A percentile compares a stretch with the other conserved stretches of the same genome.
Conservation (phyloP, 2,113 vertebrate genomes). For the Apteryx owenii region DNA sequence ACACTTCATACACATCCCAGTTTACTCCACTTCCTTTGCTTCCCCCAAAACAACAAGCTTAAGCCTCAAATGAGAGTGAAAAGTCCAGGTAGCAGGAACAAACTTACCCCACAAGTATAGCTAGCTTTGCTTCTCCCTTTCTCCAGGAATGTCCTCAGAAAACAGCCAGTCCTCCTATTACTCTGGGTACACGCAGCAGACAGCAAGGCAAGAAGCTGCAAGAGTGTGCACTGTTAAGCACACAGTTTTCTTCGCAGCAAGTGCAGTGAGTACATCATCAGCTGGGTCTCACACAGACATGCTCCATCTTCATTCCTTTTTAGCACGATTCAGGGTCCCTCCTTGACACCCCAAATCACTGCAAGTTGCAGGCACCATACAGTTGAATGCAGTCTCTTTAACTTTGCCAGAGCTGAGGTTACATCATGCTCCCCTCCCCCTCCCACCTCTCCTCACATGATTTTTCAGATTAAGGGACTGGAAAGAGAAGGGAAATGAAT, state of each 20-base stretch:
- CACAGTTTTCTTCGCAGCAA: fast-evolving
- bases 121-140: neutral
- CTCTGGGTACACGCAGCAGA: fast-evolving
- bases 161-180: fast-evolving
- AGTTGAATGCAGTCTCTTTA: too few relatives aligned
- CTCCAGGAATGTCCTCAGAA: neutral
- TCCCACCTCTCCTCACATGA: neutral
- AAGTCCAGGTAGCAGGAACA: neutral
- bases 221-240: neutral
- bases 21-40: neutral
- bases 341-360: fast-evolving
- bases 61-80: neutral
- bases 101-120: slow-evolving; percentile 1
- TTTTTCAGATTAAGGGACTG: neutral
- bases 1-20: neutral
- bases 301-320: neutral
- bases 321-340: fast-evolving
- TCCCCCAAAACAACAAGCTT: too few relatives aligned
- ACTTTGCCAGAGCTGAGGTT: neutral
- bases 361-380: fast-evolving
- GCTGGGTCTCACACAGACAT: neutral
- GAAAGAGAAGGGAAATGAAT: neutral
- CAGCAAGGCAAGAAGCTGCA: neutral
- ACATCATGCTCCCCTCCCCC: neutral
- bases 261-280: neutral